Evolutionary conservation across 37 sponge, comb jelly and placozoan species (phyloP), one percentile per base, ranked within the genome.

Genomic region (Cliona cf. orientalis): DNA sequence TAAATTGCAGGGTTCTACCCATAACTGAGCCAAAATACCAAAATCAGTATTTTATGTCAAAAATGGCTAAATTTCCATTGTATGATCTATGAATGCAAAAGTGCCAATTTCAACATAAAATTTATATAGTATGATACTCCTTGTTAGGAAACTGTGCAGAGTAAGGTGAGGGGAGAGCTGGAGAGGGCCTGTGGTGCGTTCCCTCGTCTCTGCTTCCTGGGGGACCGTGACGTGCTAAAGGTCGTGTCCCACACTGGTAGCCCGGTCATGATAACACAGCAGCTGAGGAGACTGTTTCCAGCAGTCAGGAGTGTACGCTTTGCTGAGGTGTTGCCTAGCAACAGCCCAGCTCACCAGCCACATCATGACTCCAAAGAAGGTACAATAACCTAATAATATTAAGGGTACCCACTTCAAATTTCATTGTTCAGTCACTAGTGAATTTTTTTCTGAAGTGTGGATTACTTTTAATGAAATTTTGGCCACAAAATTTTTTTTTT

Each of bases 261-360:
- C 37, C 90, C 90, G 3, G 25, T 80, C 6, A 42, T 69, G 31
- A 59, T 92, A 29, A 31, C 84, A 14, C 90, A 80, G 19, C 42
- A 71, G 4, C 70, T 92, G 25, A 73, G 58, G 59, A 84, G 62
- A 69, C 9, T 88, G 4, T 87, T 84, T 76, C 90, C 93, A 34
- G 63, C 69, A 34, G 60, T 86, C 25, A 57, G 36, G 3, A 63
- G 39, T 40, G 28, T 86, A 39, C 11, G 61, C 35, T 29, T 86
- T n/a, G 45, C 59, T 34, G 72, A 71, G 29, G 60, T 69, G 29
- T 43, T 33, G 32, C 56, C 42, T 3, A 46, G n/a, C 4, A 42
- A 12, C 22, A 74, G 14, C 74, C 22, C 21, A 4, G 6, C 46
- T 7, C 31, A 19, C 6, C 5, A 6, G 7, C 63, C 3, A 9